Base-by-base conservation (phyloP, 2,797 vertebrate species). In the Gila robusta region DNA sequence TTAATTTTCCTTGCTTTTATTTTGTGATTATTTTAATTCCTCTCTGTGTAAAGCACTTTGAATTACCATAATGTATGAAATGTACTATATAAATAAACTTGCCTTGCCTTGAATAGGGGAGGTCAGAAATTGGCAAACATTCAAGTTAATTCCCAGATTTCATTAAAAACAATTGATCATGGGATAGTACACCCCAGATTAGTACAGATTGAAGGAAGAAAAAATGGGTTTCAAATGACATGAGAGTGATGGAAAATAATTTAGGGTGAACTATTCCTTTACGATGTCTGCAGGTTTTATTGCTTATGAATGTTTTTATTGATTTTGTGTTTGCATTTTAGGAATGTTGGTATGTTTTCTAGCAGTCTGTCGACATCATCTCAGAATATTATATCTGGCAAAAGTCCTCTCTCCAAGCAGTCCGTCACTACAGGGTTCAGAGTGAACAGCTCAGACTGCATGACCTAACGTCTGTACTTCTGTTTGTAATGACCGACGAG, bases 401-500 rank as follows among this genome's bases (percentile, higher is more conserved):
- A 41, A 72, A 59, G 49, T 41, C 6, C 1, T 71, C 67, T 70
- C 19, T 26, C 54, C 19, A 35, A 56, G 32, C 66, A 35, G 28
- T 71, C 9, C 1, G 12, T 56, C 80, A 71, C 66, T 39, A 39
- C 47, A 32, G 64, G 67, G 67, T 70, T 70, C 9, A 70, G 37
- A 70, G 35, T 8, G 10, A 39, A 12, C 9, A 28, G 77, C 59
- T 79, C 59, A 71, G 49, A 56, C 80, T 12, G 67, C 67, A 88
- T 89, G 83, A 90, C 84, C 87, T 87, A 76, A 86, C 17, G 82
- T 89, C 88, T 89, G 70, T 49, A 76, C 76, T 81, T 64, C 67
- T 86, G 79, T 86, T 89, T 86, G 79, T 73, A 82, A 67, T 79
- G 66, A 28, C 84, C 74, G 52, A 49, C 12, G 19, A 56, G 47